Percentiles rank a stretch among this genome's conserved stretches.
phyloP scores from a whole-genome alignment of 2,888 invertebrate species.

The Meganola albula region DNA sequence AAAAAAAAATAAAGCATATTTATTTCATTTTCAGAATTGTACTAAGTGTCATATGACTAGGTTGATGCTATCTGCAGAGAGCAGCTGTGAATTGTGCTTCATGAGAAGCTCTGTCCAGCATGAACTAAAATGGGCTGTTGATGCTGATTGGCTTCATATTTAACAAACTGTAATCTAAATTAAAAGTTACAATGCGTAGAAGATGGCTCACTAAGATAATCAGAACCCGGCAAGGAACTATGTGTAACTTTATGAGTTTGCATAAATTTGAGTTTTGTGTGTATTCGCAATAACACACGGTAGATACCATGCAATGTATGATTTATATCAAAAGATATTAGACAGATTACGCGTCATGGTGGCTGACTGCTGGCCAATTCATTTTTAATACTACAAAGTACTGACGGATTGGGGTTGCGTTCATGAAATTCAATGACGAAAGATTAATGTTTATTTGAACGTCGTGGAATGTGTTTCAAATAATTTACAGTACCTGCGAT shows the following conservation, averaged over 20 bases:
- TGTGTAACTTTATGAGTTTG: slow-evolving; percentile 21
- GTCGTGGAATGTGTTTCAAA: slow-evolving; percentile 37
- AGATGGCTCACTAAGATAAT: slow-evolving; percentile 47
- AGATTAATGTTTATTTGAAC: slow-evolving; percentile 33
- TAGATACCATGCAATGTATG: slow-evolving; percentile 17
- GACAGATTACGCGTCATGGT: slow-evolving; percentile 22
- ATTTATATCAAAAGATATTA: slow-evolving; percentile 17
- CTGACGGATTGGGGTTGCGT: slow-evolving; percentile 25
- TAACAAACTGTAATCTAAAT: slow-evolving; percentile 14
- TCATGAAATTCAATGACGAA: slow-evolving; percentile 33
- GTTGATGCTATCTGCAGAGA: no score
- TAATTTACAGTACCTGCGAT: slow-evolving; percentile 30
- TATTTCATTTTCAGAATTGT: no score
- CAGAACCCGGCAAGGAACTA: slow-evolving; percentile 22
- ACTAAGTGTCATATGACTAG: no score
- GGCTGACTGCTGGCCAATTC: slow-evolving; percentile 20
- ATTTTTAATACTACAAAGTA: slow-evolving; percentile 21
- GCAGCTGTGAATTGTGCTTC: no score
- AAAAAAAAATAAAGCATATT: no score
- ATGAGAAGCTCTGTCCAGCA: no score
- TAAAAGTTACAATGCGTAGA: slow-evolving; percentile 19
- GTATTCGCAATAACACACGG: slow-evolving; percentile 8
- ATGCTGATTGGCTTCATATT: no score
- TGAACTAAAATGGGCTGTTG: no score
- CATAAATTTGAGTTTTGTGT: slow-evolving; percentile 8